Conservation (phyloP, 2,797 vertebrate species). For the Girardinus metallicus region DNA sequence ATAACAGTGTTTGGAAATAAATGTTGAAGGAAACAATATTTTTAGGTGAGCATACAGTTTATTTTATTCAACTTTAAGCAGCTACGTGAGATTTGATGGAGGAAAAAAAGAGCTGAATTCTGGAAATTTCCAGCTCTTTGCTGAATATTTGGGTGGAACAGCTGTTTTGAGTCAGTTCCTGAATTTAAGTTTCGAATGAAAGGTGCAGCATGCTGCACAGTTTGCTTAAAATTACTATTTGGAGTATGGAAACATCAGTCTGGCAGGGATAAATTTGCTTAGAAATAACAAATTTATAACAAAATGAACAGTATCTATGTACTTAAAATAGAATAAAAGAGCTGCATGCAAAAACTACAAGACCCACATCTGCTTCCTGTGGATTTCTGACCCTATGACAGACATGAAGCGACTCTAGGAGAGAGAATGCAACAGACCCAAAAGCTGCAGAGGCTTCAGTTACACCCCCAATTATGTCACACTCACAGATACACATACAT, state of each 20-base stretch:
- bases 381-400: slow-evolving; percentile 45
- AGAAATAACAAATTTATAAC: not conserved
- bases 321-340: slow-evolving; percentile 40
- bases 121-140: not conserved
- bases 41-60: slow-evolving; percentile 14
- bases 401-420: slow-evolving; percentile 30
- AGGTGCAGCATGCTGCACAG: not conserved
- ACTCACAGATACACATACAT: slow-evolving; percentile 38
- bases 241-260: not conserved
- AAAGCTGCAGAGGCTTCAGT: slow-evolving; percentile 45
- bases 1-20: slow-evolving; percentile 56
- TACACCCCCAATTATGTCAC: slow-evolving; percentile 43
- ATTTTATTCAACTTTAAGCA: slow-evolving; percentile 39
- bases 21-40: slow-evolving; percentile 30
- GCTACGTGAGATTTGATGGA: not conserved
- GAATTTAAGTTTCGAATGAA: not conserved
- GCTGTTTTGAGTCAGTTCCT: not conserved
- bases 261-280: not conserved
- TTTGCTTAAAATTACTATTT: not conserved
- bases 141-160: not conserved
- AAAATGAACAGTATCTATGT: slow-evolving; percentile 5
- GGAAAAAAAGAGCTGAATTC: too few species aligned
- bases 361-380: slow-evolving; percentile 35
- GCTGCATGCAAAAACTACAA: slow-evolving; percentile 15
- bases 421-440: slow-evolving; percentile 61